Evolutionary conservation across 2,888 invertebrate genomes (phyloP), one percentile per base, ranked within the genome.

Genomic region (Colletes collaris): DNA sequence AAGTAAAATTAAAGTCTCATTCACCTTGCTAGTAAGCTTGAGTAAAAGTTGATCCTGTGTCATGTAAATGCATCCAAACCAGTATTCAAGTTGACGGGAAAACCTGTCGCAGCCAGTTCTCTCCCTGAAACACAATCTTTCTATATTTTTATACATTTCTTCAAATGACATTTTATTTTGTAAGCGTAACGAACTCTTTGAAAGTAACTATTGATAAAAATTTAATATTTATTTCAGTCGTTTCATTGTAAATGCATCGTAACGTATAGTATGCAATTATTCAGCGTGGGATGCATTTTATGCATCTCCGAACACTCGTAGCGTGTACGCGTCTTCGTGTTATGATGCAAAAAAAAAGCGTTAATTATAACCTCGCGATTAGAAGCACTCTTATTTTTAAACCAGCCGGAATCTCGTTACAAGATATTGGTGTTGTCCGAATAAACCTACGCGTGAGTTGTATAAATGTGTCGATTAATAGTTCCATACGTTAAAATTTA

Each of bases 291-390:
- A 59, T 73, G 40, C 35, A 60, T 58, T 70, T 63, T 70, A 81
- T 83, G 82, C 40, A 27, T 87, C 83, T 86, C 13, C 50, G 89
- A 89, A 90, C 85, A 65, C 64, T 27, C 83, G 5, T 46, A 63
- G 66, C 40, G 58, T 67, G 75, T 63, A 46, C 71, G 81, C 76
- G 71, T 88, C 86, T 77, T 66, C 79, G 67, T 84, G 82, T 85
- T 89, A 85, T 82, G 84, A 86, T 86, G 83, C 86, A 83, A 85
- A 85, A 84, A 27, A 76, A 82, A 81, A 80, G 80, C 81, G 77
- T 88, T 88, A 89, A 87, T 88, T 86, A 87, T 89, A 90, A 90
- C 89, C 89, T 89, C 74, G 63, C 81, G 86, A 81, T 85, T 81
- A 79, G 65, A 83, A 86, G 84, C 85, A 80, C 82, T 84, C 66